phyloP scores from a whole-genome alignment of 2,797 vertebrate species.

The Mastacembelus armatus region DNA sequence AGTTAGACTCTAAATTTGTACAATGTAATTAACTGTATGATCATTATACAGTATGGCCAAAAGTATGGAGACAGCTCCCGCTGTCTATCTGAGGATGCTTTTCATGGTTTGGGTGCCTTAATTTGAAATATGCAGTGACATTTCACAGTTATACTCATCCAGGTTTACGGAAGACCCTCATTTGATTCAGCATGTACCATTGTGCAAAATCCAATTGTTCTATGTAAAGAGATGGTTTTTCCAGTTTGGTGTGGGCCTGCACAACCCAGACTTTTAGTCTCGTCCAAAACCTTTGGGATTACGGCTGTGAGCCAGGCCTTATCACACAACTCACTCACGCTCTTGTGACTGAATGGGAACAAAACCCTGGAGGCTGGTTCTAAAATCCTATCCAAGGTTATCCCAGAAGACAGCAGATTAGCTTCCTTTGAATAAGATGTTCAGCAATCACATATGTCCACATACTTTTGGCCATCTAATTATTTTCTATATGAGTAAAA shows the following conservation, averaged over 20 bases:
- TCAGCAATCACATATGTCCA: too few species aligned
- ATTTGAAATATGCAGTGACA: background rate
- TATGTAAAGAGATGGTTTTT: background rate
- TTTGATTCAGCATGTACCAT: background rate
- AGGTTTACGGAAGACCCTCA: background rate
- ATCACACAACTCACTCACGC: background rate
- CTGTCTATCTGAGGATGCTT: background rate
- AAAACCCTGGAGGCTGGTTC: background rate
- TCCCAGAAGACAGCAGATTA: background rate
- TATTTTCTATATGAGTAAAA: too few species aligned
- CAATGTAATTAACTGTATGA: too few species aligned
- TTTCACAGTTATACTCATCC: background rate
- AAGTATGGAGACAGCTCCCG: background rate
- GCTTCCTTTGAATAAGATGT: too few species aligned
- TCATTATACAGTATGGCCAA: too few species aligned
- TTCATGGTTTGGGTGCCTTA: background rate
- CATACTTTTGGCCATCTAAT: background rate
- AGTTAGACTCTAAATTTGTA: too few species aligned
- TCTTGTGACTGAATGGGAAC: background rate
- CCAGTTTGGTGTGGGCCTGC: background rate
- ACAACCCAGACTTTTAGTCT: background rate
- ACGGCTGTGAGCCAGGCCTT: background rate
- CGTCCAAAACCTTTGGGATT: slow-evolving; percentile 4
- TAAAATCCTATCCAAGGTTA: background rate
- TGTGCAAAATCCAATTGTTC: background rate